Conservation (phyloP, 2,797 vertebrate genomes). For the Chelmon rostratus region DNA sequence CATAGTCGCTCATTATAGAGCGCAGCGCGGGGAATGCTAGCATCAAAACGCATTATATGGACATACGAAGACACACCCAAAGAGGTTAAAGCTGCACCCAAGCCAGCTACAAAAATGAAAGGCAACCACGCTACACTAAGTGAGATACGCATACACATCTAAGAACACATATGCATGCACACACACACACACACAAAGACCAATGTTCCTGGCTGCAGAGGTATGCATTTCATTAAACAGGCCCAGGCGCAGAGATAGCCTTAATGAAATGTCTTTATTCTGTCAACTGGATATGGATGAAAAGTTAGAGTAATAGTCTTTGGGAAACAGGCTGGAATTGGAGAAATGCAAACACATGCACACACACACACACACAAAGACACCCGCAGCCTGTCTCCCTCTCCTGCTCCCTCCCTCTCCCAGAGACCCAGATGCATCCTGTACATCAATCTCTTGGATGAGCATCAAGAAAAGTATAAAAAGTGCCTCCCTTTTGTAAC, state of each 20-base stretch:
- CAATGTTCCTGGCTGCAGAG: conserved; percentile 33
- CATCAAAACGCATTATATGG: conserved; percentile 18
- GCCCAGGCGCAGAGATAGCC: conserved; percentile 38
- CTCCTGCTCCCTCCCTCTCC: neutral
- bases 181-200: conserved; percentile 9
- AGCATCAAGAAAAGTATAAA: conserved; percentile 60
- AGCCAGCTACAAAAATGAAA: conserved; percentile 12
- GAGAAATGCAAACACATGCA: conserved; percentile 38
- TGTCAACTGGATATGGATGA: conserved; percentile 71
- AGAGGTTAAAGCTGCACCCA: neutral
- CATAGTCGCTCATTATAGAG: conserved; percentile 33
- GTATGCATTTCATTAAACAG: conserved; percentile 61
- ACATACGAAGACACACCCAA: neutral
- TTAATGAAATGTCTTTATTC: conserved; percentile 72
- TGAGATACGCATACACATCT: conserved; percentile 10
- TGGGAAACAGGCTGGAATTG: conserved; percentile 49
- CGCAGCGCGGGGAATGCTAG: neutral
- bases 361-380: conserved; percentile 20
- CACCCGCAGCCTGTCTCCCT: neutral
- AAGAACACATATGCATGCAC: conserved; percentile 12
- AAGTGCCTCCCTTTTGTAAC: conserved; percentile 61
- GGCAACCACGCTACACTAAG: conserved; percentile 11
- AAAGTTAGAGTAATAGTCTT: conserved; percentile 66
- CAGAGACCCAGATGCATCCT: conserved; percentile 46
- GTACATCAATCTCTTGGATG: conserved; percentile 61